Evolutionary conservation across 2,113 vertebrate species (phyloP).

Genomic region (Xenopus tropicalis): DNA sequence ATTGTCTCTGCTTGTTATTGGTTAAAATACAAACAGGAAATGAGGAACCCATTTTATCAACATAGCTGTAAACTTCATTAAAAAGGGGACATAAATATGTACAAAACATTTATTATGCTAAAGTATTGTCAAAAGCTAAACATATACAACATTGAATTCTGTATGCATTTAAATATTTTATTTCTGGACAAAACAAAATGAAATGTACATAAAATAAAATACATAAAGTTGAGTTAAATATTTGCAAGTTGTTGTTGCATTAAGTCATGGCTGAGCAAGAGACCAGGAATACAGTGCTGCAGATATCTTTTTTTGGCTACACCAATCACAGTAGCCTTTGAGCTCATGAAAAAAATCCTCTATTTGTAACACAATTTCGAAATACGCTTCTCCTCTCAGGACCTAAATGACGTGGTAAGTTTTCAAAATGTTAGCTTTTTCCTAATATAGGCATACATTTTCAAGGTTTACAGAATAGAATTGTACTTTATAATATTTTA

Average conservation of each 20-base stretch:
- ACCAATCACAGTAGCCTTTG: too few species aligned
- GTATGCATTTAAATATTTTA: slow-evolving; percentile 91
- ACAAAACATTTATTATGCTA: slow-evolving; percentile 87
- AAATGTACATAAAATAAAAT: slow-evolving; percentile 92
- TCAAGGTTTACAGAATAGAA: too few species aligned
- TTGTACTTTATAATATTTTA: too few species aligned
- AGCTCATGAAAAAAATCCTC: too few species aligned
- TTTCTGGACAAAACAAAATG: slow-evolving; percentile 72
- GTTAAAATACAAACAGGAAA: slow-evolving; percentile 78
- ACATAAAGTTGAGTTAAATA: slow-evolving; percentile 80
- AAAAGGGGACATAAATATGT: slow-evolving; percentile 80
- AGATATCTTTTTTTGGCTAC: too few species aligned
- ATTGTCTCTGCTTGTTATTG: slow-evolving; percentile 92
- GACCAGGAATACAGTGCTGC: neutral
- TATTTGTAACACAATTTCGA: too few species aligned
- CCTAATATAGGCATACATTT: too few species aligned
- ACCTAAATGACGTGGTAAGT: too few species aligned
- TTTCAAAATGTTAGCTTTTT: too few species aligned
- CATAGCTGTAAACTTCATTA: slow-evolving; percentile 90
- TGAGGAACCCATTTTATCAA: slow-evolving; percentile 81
- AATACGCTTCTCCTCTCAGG: too few species aligned
- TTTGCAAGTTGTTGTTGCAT: slow-evolving; percentile 44
- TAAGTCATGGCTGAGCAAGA: slow-evolving; percentile 15
- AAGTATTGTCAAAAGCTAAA: slow-evolving; percentile 79
- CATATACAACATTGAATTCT: slow-evolving; percentile 87